Evolutionary conservation across 2,888 invertebrate species (phyloP).

Genomic region (Linyphia triangularis): DNA sequence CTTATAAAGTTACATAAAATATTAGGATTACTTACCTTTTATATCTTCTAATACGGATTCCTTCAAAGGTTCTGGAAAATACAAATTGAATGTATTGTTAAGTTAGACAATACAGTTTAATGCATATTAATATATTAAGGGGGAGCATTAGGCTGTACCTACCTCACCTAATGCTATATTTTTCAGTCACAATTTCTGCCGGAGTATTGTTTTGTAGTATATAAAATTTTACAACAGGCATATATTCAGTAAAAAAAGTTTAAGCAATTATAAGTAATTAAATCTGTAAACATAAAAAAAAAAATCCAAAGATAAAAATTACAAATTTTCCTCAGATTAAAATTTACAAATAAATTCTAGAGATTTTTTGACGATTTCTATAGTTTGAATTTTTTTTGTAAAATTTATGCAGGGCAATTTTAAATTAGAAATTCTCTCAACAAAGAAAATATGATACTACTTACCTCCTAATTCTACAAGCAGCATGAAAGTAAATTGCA

Average conservation of each 20-base stretch:
- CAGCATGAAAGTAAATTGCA: constrained; percentile 23
- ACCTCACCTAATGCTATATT: too few species aligned
- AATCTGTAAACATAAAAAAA: not conserved
- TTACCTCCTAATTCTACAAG: constrained; percentile 55
- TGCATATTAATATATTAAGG: not conserved
- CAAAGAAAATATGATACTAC: not conserved
- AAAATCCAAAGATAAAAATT: too few species aligned
- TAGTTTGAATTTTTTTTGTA: too few species aligned
- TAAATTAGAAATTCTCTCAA: too few species aligned
- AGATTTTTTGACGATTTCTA: too few species aligned
- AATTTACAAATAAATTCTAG: too few species aligned
- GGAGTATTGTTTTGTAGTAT: too few species aligned
- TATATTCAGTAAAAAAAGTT: not conserved
- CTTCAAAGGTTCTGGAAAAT: constrained; percentile 77
- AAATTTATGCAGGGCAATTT: too few species aligned
- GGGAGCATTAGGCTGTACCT: too few species aligned
- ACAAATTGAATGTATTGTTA: not conserved
- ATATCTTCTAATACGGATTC: constrained; percentile 87
- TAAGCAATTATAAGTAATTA: not conserved
- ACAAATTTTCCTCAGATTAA: not conserved
- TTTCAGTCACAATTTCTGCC: too few species aligned
- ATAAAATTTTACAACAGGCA: too few species aligned
- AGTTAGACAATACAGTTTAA: not conserved
- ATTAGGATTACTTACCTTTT: constrained; percentile 81
- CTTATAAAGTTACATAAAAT: not conserved